Conservation (phyloP, 2,888 invertebrate genomes). For the Eurytoma californica region DNA sequence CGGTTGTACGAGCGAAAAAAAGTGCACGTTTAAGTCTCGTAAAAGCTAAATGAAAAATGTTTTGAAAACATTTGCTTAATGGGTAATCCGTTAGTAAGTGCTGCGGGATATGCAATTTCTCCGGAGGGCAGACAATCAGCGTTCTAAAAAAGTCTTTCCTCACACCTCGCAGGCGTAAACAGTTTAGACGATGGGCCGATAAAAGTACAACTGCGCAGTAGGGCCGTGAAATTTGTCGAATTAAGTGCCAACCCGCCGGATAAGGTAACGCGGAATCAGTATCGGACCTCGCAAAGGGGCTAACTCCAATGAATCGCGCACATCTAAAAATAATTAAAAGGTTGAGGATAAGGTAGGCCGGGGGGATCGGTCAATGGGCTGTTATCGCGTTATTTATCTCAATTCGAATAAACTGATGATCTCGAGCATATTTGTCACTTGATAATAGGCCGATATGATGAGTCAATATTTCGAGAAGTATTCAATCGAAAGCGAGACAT, state of each 20-base stretch:
- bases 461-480: constrained; percentile 31
- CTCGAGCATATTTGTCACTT: constrained; percentile 27
- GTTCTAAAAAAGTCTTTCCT: background rate
- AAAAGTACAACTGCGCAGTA: constrained; percentile 3
- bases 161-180: constrained; percentile 11
- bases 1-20: too few relatives aligned
- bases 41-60: too few relatives aligned
- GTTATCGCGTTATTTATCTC: background rate
- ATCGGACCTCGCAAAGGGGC: too few relatives aligned
- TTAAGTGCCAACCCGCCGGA: too few relatives aligned
- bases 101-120: background rate
- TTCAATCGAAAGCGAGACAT: background rate
- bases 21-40: too few relatives aligned
- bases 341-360: background rate
- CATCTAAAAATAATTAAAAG: background rate
- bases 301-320: too few relatives aligned
- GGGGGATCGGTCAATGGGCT: too few relatives aligned
- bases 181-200: constrained; percentile 17
- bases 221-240: background rate
- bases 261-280: background rate
- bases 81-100: background rate
- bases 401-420: constrained; percentile 12
- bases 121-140: background rate
- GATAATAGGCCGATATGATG: constrained; percentile 14
- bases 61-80: too few relatives aligned